Evolutionary conservation across 2,113 vertebrate species (phyloP), one percentile per base, ranked within the genome.

Genomic region (Megalops atlanticus): DNA sequence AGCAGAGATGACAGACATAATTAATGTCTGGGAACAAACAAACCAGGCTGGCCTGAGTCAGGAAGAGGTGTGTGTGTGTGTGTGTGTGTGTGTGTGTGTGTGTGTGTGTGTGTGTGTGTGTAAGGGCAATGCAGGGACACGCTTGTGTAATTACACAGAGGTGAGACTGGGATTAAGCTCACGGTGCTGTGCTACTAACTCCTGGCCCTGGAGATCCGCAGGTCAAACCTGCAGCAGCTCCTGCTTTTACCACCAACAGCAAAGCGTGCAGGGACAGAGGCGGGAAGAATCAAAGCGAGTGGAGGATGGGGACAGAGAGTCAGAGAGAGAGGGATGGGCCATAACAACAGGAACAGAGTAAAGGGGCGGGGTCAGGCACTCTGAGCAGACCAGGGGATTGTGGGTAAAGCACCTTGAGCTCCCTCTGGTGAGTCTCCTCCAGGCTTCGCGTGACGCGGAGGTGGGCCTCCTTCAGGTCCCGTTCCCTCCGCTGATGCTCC

Each of bases 391-490:
- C 43, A 45, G 43, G 43, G 43, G 43, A 0, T 14, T 52, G 39
- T n/a, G 52, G 68, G 35, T 12, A 27, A 40, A 52, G 16, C 11
- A 94, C 97, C 94, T 97, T 98, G 82, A 97, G 95, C 79, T 98
- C 94, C 35, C 96, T 94, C 85, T 96, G 94, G 80, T 97, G 95
- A 83, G 96, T 91, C 81, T 96, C 96, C 87, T 98, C 96, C 95
- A 97, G 93, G 85, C 95, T 96, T 84, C 97, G 96, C 89, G 97
- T 92, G 77, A 96, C 91, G 75, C 96, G 95, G 83, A 95, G 93
- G 83, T 99, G 98, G 5, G 94, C 95, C 89, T 99, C 97, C 89
- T 96, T 94, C 86, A 99, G 91, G 39, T 96, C 96, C 64, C 96
- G 95, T 80, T 97, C 95, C 58, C 96, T 93, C 84, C 96, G 92